These are phyloP conservation scores for Oncorhynchus keta DNA, from an alignment of 2,113 vertebrate species.

Conservation along the genomic window DNA sequence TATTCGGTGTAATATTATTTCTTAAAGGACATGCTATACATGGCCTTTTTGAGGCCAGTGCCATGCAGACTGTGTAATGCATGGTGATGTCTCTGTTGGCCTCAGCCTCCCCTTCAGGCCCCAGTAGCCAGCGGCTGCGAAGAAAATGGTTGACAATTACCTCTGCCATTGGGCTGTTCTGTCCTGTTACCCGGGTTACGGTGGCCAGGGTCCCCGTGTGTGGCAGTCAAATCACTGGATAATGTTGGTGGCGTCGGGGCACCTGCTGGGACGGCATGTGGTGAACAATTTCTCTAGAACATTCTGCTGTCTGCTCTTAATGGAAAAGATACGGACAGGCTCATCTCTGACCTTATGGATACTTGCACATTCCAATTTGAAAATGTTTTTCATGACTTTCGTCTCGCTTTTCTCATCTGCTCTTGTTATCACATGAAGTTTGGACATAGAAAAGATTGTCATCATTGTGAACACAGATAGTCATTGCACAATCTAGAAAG, in stretches of 20 bases:
- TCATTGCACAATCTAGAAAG: too few relatives aligned
- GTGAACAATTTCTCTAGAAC: slow-evolving; percentile 13
- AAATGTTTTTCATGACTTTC: too few relatives aligned
- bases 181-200: slow-evolving; percentile 28
- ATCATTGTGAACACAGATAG: too few relatives aligned
- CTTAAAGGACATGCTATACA: too few relatives aligned
- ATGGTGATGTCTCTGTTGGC: slow-evolving; percentile 19
- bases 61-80: not conserved
- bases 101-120: slow-evolving; percentile 21
- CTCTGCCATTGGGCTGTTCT: slow-evolving; percentile 13
- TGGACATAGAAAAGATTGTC: too few relatives aligned
- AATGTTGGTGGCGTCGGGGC: slow-evolving; percentile 33
- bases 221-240: slow-evolving; percentile 38
- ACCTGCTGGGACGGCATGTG: not conserved
- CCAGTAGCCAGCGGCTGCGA: slow-evolving; percentile 22
- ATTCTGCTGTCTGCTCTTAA: not conserved
- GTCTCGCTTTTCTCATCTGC: too few relatives aligned
- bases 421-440: too few relatives aligned
- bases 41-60: not conserved
- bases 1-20: too few relatives aligned
- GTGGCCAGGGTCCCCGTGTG: slow-evolving; percentile 10
- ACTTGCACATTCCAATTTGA: too few relatives aligned
- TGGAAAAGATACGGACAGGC: not conserved
- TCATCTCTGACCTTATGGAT: not conserved
- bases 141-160: slow-evolving; percentile 42